A percentile compares a stretch with the other conserved stretches of the same genome.
Evolutionary conservation across 2,113 vertebrate species (phyloP).

Genomic region (Archilochus colubris): DNA sequence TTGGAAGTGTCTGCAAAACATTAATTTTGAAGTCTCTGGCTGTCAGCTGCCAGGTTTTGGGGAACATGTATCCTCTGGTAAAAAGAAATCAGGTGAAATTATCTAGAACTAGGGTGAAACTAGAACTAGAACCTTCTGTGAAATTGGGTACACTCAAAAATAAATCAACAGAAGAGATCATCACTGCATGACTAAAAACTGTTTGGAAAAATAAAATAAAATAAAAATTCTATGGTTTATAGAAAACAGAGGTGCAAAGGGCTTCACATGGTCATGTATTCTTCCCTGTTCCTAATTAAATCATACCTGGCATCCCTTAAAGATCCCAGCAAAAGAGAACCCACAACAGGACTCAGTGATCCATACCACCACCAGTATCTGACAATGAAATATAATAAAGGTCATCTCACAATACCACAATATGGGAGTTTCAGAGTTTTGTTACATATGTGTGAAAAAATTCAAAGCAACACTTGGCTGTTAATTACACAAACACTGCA

Average conservation of each 20-base stretch:
- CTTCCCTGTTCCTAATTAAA: neutral
- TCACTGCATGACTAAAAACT: neutral
- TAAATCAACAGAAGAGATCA: neutral
- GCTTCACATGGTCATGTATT: neutral
- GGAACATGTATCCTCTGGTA: neutral
- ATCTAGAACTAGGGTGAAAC: no score
- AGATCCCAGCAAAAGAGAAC: neutral
- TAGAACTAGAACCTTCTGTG: neutral
- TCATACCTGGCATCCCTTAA: neutral
- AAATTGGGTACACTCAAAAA: neutral
- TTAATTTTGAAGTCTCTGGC: neutral
- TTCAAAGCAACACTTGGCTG: neutral
- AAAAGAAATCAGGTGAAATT: neutral
- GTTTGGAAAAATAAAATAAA: neutral
- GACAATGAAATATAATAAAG: neutral
- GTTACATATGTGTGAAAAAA: neutral
- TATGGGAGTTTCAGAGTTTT: neutral
- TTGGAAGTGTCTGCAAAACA: neutral
- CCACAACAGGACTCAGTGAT: neutral
- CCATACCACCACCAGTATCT: neutral
- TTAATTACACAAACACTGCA: neutral
- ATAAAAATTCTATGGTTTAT: neutral
- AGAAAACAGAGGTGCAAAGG: neutral
- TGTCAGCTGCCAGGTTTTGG: neutral
- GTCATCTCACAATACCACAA: neutral